Evolutionary conservation across 1,140 invertebrate species (phyloP).

Genomic region (Gyrodactylus bullatarudis): DNA sequence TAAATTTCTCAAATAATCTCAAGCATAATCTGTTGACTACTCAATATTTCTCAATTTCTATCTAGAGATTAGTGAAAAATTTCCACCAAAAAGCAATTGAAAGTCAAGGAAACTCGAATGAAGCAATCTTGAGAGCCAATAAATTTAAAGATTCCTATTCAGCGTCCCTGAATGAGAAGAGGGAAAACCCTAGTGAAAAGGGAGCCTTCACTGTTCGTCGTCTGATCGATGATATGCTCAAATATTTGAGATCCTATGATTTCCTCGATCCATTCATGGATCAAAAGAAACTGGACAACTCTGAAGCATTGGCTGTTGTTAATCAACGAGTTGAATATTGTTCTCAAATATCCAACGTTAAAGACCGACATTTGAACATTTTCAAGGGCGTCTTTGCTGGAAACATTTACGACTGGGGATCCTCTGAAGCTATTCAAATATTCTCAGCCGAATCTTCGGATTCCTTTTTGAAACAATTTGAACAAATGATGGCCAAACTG

Average conservation of each 20-base stretch:
- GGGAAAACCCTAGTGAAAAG: conserved; percentile 35
- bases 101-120: background rate
- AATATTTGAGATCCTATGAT: background rate
- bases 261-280: conserved; percentile 13
- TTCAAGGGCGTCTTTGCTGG: conserved; percentile 32
- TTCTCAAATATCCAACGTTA: conserved; percentile 23
- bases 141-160: conserved; percentile 3
- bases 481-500: background rate
- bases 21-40: too few species aligned
- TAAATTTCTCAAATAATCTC: too few species aligned
- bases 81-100: background rate
- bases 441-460: background rate
- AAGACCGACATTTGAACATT: conserved; percentile 25
- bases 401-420: conserved; percentile 90
- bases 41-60: background rate
- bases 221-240: conserved; percentile 33
- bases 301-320: conserved; percentile 26
- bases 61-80: background rate
- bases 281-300: conserved; percentile 35
- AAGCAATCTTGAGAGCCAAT: background rate
- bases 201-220: conserved; percentile 41
- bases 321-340: conserved; percentile 22
- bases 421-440: conserved; percentile 35
- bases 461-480: background rate
- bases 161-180: conserved; percentile 37